Evolutionary conservation across 2,113 vertebrate genomes (phyloP), one percentile per base, ranked within the genome.

Genomic region (Beaufortia kweichowensis): DNA sequence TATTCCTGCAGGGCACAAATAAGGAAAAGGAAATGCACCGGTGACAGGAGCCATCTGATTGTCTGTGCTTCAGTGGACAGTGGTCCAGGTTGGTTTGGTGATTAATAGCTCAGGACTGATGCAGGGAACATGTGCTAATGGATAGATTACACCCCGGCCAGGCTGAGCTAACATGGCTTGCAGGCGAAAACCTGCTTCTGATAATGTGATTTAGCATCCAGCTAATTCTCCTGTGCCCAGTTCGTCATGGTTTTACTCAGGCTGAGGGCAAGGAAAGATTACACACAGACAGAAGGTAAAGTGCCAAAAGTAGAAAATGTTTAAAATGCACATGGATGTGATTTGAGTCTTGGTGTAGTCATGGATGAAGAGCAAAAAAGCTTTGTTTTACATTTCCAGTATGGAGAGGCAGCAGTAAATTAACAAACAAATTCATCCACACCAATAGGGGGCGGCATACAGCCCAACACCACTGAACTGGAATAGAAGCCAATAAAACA

Each of bases 31-130:
- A 6, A 24, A 28, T 70, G 43, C 12, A 31, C 6, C 9, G 31
- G 39, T 68, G 71, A 75, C 26, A 63, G 35, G 39, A 74, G 29
- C 23, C 46, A 29, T 68, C 43, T 57, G 59, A 46, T 56, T 33
- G 1, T 8, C 12, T 60, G 21, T 5, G n/a, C 43, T 41, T 59
- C 55, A 60, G 50, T 14, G 6, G 75, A 70, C 79, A 48, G 35
- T 8, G 4, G 50, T 35, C 29, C 61, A 3, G 55, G 67, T 43
- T 53, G 66, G 71, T 81, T 74, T 50, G 81, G 75, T 85, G 83
- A 88, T 85, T 76, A 87, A 86, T 82, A 83, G 81, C 69, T 80
- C 48, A 53, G 74, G 84, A 82, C 57, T 76, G 83, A 86, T 85
- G 14, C 23, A 79, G 81, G 81, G 84, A 83, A 84, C 70, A 75